Percentiles rank a stretch among this genome's conserved stretches.
Evolutionary conservation across 2,888 invertebrate genomes (phyloP).

Genomic region (Aleiodes alternator): DNA sequence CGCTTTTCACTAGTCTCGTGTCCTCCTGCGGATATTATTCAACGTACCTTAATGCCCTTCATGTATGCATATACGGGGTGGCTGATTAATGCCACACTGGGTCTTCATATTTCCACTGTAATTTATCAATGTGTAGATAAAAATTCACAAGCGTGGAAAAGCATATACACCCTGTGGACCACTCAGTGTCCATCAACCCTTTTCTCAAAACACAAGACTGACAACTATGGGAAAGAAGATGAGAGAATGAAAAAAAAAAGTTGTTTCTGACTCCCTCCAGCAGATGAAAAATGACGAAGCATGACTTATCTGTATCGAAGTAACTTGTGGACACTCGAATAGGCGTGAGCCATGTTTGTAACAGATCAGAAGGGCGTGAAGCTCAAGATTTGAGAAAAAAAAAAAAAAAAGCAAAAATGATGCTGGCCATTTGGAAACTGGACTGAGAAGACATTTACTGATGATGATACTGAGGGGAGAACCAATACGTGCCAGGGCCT

Average conservation of each 20-base stretch:
- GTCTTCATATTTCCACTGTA: constrained; percentile 34
- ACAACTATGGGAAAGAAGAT: constrained; percentile 48
- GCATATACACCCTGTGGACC: constrained; percentile 40
- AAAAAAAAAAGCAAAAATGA: constrained; percentile 6
- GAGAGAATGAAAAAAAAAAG: constrained; percentile 13
- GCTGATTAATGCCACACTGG: constrained; percentile 73
- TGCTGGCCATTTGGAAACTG: constrained; percentile 41
- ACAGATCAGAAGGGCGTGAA: constrained; percentile 7
- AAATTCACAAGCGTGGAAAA: constrained; percentile 65
- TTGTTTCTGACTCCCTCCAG: constrained; percentile 13
- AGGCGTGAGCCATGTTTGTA: constrained; percentile 63
- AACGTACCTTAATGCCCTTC: constrained; percentile 67
- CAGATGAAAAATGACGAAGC: constrained; percentile 69
- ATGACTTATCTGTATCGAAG: constrained; percentile 74
- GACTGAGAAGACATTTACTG: constrained; percentile 31
- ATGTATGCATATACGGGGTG: constrained; percentile 73
- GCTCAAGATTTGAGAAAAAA: constrained; percentile 25
- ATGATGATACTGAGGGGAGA: constrained; percentile 17
- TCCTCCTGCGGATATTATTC: constrained; percentile 41
- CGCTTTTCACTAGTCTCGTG: constrained; percentile 26
- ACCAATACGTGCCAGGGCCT: constrained; percentile 45
- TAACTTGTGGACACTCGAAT: constrained; percentile 56
- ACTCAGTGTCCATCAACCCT: constrained; percentile 50
- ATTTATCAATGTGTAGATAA: constrained; percentile 60
- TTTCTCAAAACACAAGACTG: constrained; percentile 53